A percentile compares a stretch with the other conserved stretches of the same genome.
Evolutionary conservation across 2,888 invertebrate species (phyloP).

Genomic region (Branchellion lobata): DNA sequence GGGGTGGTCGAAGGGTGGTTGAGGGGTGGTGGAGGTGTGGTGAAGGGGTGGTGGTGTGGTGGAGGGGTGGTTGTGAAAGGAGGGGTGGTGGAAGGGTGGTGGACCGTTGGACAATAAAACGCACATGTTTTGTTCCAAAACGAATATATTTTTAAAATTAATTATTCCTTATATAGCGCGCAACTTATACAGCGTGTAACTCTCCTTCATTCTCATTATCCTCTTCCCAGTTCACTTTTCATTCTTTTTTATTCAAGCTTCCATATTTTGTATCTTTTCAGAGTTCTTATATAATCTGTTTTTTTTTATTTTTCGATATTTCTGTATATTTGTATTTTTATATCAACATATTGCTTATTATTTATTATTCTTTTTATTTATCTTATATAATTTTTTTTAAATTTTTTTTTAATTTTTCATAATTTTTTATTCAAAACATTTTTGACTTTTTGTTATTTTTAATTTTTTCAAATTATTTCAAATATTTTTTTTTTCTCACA

Average conservation of each 20-base stretch:
- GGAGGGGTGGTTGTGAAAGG: no score
- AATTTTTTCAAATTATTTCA: no score
- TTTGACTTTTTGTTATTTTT: conserved; percentile 26
- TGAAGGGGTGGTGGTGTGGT: not conserved
- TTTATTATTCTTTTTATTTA: conserved; percentile 2
- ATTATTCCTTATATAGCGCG: no score
- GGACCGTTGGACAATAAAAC: no score
- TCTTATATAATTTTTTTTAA: not conserved
- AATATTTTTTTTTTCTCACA: no score
- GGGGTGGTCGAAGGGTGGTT: not conserved
- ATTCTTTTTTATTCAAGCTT: no score
- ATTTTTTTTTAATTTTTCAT: conserved; percentile 9
- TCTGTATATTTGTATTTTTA: not conserved
- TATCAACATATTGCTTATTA: conserved; percentile 18
- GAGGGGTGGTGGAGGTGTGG: conserved; percentile 10
- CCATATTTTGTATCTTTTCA: no score
- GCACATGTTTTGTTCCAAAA: no score
- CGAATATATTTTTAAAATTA: no score
- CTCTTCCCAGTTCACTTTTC: no score
- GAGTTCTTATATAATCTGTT: not conserved
- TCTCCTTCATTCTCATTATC: not conserved
- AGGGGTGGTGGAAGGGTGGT: no score
- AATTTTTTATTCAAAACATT: conserved; percentile 10
- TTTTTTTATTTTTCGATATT: not conserved
- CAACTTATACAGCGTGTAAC: no score